phyloP scores from a whole-genome alignment of 2,888 invertebrate species.

The Troides helena region DNA sequence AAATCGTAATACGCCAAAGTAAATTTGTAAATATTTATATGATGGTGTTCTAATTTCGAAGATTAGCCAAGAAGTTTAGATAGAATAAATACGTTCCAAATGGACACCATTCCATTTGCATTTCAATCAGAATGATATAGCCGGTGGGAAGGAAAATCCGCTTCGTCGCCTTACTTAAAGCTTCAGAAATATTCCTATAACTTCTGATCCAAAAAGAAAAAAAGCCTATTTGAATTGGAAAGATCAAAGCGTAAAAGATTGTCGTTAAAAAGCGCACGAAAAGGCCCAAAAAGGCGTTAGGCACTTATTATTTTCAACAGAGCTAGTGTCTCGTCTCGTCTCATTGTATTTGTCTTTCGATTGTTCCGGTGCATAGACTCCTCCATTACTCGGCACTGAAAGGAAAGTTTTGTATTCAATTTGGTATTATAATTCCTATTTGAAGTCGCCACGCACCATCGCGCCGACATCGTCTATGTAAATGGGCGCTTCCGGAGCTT shows the following conservation, averaged over 20 bases:
- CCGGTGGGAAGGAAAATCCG: constrained; percentile 76
- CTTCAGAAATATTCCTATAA: constrained; percentile 79
- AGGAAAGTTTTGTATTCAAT: constrained; percentile 82
- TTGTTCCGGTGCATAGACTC: constrained; percentile 80
- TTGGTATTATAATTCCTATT: constrained; percentile 82
- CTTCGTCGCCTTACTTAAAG: constrained; percentile 75
- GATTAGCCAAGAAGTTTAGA: constrained; percentile 64
- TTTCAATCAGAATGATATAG: constrained; percentile 78
- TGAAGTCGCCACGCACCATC: constrained; percentile 80
- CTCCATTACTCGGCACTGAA: constrained; percentile 80
- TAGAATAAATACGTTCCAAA: constrained; percentile 71
- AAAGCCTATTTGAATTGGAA: constrained; percentile 79
- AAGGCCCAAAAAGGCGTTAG: constrained; percentile 75
- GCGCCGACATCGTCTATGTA: constrained; percentile 79
- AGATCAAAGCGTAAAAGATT: constrained; percentile 79
- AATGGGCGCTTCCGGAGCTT: constrained; percentile 77
- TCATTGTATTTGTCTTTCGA: constrained; percentile 79
- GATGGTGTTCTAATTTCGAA: constrained; percentile 50
- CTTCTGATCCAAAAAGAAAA: constrained; percentile 72
- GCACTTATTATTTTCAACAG: constrained; percentile 77
- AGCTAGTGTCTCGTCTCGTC: constrained; percentile 72
- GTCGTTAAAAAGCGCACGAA: constrained; percentile 68
- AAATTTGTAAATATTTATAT: constrained; percentile 37
- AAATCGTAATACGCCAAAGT: constrained; percentile 18
- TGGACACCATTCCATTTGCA: constrained; percentile 77